These are phyloP conservation scores for Diorhabda elongata DNA, from an alignment of 1,140 invertebrate species.

Conservation along the genomic window DNA sequence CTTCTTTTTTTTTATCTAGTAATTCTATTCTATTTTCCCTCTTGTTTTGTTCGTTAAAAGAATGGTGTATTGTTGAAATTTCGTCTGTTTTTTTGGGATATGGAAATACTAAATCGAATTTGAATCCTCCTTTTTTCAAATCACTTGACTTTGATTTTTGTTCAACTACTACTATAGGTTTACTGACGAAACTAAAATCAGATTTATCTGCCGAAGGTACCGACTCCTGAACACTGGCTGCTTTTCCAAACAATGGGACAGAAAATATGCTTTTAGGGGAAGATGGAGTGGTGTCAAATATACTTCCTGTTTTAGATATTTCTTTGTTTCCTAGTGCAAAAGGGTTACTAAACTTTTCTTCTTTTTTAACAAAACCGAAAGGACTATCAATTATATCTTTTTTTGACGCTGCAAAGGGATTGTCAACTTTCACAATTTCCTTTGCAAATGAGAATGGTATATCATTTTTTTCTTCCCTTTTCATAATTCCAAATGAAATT, in stretches of 20 bases:
- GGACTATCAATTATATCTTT: neutral
- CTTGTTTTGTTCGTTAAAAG: neutral
- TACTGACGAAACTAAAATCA: neutral
- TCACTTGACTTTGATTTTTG: neutral
- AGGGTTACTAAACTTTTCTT: neutral
- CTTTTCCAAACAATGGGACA: neutral
- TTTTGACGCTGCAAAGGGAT: neutral
- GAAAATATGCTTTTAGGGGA: neutral
- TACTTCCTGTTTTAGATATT: neutral
- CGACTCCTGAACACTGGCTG: neutral
- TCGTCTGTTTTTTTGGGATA: neutral
- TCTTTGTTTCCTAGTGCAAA: neutral
- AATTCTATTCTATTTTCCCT: slow-evolving; percentile 29
- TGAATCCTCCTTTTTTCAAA: neutral
- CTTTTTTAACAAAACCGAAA: neutral
- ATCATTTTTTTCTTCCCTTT: neutral
- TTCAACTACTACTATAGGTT: neutral
- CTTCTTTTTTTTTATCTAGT: slow-evolving; percentile 12
- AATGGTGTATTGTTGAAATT: neutral
- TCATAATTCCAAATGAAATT: too few relatives aligned
- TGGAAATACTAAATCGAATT: neutral
- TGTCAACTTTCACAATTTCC: neutral
- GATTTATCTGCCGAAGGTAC: neutral
- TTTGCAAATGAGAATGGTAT: neutral
- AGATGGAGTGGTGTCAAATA: neutral